phyloP scores from a whole-genome alignment of 2,797 vertebrate genomes.

The Aythya fuligula region DNA sequence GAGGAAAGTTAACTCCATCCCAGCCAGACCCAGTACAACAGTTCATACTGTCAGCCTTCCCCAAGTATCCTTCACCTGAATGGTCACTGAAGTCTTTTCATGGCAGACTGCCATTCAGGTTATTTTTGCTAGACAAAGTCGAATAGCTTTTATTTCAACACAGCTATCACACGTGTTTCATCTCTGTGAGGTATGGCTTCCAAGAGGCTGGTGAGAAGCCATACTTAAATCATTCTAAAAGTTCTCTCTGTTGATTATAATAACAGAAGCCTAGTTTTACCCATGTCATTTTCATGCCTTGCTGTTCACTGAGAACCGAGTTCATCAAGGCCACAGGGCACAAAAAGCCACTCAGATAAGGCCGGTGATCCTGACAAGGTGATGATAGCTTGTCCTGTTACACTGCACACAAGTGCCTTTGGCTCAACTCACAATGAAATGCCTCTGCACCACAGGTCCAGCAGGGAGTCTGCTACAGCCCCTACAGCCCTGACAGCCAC shows the following conservation, averaged over 20 bases:
- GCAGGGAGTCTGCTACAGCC: neutral
- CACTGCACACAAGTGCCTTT: neutral
- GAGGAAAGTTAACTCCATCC: neutral
- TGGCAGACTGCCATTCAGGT: neutral
- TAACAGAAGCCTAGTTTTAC: neutral
- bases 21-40: neutral
- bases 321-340: neutral
- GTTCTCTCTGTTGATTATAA: neutral
- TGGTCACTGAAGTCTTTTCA: neutral
- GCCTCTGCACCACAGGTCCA: neutral
- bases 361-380: neutral
- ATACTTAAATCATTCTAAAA: neutral
- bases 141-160: neutral
- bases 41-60: neutral
- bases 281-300: neutral
- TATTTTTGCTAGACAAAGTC: neutral
- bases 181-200: neutral
- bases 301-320: neutral
- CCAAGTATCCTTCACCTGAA: neutral
- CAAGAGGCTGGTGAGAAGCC: neutral
- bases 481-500: neutral
- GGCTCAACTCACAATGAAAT: neutral
- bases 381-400: neutral
- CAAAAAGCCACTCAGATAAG: neutral
- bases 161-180: neutral